A percentile compares a stretch with the other conserved stretches of the same genome.
Conservation (phyloP, 1,140 invertebrate genomes). For the Diorhabda elongata region DNA sequence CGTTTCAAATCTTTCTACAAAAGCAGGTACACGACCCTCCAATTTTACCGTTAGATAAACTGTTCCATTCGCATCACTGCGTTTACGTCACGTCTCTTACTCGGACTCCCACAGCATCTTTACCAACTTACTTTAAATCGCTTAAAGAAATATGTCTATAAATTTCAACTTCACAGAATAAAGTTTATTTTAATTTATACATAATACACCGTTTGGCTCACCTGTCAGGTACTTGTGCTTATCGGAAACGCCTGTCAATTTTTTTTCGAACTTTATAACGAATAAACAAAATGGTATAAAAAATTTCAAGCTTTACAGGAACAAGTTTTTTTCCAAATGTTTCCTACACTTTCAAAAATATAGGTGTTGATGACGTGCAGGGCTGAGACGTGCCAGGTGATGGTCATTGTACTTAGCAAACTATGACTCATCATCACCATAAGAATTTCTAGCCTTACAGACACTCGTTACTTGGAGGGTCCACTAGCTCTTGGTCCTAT, state of each 20-base stretch:
- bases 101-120: neutral
- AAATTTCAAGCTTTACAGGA: conserved; percentile 3
- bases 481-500: neutral
- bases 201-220: conserved; percentile 1
- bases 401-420: neutral
- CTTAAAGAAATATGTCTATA: neutral
- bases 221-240: conserved; percentile 10
- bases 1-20: neutral
- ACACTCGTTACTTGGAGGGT: neutral
- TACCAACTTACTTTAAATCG: neutral
- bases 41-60: no score
- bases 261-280: neutral
- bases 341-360: neutral
- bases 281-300: conserved; percentile 1
- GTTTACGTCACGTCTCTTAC: neutral
- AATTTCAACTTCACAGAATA: conserved; percentile 7
- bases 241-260: neutral
- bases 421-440: neutral
- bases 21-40: no score
- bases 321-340: neutral
- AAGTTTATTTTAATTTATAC: conserved; percentile 6
- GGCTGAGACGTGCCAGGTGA: conserved; percentile 6
- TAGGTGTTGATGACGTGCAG: neutral
- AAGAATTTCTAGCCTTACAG: conserved; percentile 4
- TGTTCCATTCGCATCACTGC: no score